Conservation (phyloP, 1,140 invertebrate genomes). For the Matsumurasca onukii region DNA sequence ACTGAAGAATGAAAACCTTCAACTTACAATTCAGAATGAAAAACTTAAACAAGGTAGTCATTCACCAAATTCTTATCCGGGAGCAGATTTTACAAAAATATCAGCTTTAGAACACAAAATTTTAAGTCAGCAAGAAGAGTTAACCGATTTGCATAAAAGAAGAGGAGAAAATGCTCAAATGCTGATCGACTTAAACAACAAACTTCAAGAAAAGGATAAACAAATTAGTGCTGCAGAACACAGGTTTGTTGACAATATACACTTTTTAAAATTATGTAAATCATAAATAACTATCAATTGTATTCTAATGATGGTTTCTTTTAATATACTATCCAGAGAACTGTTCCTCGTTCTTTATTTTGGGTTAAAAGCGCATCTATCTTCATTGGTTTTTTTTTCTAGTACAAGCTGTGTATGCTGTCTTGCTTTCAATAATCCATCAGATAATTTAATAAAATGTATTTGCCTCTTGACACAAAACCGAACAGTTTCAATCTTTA, state of each 20-base stretch:
- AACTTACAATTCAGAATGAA: conserved; percentile 81
- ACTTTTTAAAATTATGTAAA: too few relatives aligned
- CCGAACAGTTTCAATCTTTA: too few relatives aligned
- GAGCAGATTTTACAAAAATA: conserved; percentile 50
- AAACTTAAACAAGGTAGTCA: conserved; percentile 65
- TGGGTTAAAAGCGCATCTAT: too few relatives aligned
- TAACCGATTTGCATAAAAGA: conserved; percentile 84
- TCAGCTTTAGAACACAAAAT: conserved; percentile 81
- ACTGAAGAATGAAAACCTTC: conserved; percentile 77
- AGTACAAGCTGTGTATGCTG: too few relatives aligned
- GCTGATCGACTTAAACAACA: conserved; percentile 86
- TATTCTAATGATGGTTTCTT: conserved; percentile 27
- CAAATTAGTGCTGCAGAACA: conserved; percentile 68
- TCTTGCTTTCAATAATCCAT: too few relatives aligned
- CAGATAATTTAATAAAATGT: too few relatives aligned
- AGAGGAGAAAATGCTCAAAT: conserved; percentile 92
- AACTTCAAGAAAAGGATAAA: conserved; percentile 84
- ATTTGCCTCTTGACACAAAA: too few relatives aligned
- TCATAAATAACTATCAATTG: background rate
- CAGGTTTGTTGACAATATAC: conserved; percentile 57
- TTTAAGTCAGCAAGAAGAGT: conserved; percentile 84
- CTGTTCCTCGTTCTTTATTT: too few relatives aligned
- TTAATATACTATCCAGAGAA: too few relatives aligned
- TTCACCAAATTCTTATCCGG: conserved; percentile 43
- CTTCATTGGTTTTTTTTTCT: too few relatives aligned